Evolutionary conservation across 2,888 invertebrate species (phyloP).

Genomic region (Keiferia lycopersicella): DNA sequence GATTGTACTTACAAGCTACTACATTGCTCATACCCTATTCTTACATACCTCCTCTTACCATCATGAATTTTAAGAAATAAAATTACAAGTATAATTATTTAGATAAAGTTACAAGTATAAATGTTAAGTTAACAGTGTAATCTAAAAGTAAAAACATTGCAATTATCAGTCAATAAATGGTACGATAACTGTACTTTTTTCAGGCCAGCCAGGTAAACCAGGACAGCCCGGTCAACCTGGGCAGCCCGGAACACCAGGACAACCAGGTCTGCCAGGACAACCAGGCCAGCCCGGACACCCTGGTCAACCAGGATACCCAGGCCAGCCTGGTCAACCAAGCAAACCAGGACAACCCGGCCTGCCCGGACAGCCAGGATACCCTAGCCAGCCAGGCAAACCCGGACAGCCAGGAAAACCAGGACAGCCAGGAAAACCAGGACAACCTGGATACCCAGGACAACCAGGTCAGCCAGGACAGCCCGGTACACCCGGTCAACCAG

Average conservation of each 20-base stretch:
- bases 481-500: constrained; percentile 43
- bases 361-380: constrained; percentile 35
- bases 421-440: constrained; percentile 32
- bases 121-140: no score
- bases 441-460: constrained; percentile 29
- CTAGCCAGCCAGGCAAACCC: constrained; percentile 35
- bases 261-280: constrained; percentile 43
- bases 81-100: no score
- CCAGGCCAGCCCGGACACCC: constrained; percentile 56
- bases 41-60: no score
- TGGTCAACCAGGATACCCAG: constrained; percentile 35
- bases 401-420: constrained; percentile 35
- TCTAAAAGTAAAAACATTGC: no score
- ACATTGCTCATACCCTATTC: no score
- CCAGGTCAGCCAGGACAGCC: constrained; percentile 32
- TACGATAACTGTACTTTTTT: no score
- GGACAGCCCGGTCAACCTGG: constrained; percentile 50
- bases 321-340: constrained; percentile 43
- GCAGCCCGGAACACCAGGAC: constrained; percentile 38
- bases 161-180: no score
- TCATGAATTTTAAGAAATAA: no score
- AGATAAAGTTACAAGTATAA: no score
- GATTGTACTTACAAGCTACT: no score
- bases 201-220: constrained; percentile 51
- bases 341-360: constrained; percentile 35